Conservation (phyloP, 2,113 vertebrate species). For the Aphelocoma coerulescens region DNA sequence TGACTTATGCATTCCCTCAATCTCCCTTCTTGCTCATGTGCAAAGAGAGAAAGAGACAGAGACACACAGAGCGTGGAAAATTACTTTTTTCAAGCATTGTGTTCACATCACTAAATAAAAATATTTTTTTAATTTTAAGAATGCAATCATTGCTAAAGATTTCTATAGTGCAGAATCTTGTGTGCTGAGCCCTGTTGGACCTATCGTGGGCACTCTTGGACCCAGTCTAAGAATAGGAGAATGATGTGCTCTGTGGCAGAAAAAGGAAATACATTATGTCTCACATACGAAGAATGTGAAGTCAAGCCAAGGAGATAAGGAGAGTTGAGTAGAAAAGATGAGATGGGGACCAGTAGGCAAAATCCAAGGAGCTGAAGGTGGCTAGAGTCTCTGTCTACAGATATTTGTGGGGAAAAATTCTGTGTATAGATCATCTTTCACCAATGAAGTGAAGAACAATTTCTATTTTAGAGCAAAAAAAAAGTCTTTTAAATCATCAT, state of each 20-base stretch:
- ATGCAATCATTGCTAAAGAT: background rate
- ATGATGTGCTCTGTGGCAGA: background rate
- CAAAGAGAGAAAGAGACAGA: background rate
- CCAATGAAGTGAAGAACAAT: background rate
- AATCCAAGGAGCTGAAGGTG: background rate
- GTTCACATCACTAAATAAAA: background rate
- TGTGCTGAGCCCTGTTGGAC: background rate
- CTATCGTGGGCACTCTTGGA: background rate
- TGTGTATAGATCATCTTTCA: background rate
- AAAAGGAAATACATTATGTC: background rate
- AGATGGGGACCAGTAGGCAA: background rate
- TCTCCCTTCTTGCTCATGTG: background rate
- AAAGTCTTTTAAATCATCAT: background rate
- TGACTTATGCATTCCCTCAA: background rate
- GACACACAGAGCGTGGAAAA: fast-evolving
- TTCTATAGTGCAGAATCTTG: background rate
- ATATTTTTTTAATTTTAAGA: background rate
- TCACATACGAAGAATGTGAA: background rate
- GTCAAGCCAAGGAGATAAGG: background rate
- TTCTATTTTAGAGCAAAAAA: background rate
- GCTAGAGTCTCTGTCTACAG: background rate
- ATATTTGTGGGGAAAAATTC: background rate
- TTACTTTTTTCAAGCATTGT: background rate
- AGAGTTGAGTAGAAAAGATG: background rate
- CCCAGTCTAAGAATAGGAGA: background rate